Evolutionary conservation across 2,113 vertebrate species (phyloP).

Genomic region (Saguinus midas): DNA sequence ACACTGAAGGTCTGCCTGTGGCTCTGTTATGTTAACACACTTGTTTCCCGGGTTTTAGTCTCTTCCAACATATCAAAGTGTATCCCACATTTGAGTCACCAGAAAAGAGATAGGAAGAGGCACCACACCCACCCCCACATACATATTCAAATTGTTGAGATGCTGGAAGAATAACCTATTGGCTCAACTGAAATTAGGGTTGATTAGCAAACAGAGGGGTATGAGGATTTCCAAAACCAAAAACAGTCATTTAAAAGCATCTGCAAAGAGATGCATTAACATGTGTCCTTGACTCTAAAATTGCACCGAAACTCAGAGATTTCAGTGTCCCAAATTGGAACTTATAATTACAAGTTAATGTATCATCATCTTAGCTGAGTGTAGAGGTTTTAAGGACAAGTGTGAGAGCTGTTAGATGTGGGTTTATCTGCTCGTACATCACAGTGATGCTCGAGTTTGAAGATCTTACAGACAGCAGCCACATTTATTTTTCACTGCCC

Average conservation of each 20-base stretch:
- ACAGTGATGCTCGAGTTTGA: not conserved
- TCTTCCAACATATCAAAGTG: too few relatives aligned
- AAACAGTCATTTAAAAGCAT: not conserved
- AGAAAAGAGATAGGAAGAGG: not conserved
- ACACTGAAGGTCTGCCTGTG: accelerated
- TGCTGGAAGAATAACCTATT: not conserved
- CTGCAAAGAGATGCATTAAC: too few relatives aligned
- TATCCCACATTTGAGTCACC: not conserved
- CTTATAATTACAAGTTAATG: not conserved
- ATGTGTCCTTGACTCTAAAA: not conserved
- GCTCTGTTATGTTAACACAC: not conserved
- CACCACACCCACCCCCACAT: accelerated
- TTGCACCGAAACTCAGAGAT: not conserved
- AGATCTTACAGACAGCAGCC: not conserved
- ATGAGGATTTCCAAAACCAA: too few relatives aligned
- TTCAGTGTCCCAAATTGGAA: not conserved
- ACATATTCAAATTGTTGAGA: not conserved
- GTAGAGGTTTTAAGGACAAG: not conserved
- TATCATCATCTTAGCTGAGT: too few relatives aligned
- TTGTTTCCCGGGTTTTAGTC: not conserved
- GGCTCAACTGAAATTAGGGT: too few relatives aligned
- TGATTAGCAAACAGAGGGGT: too few relatives aligned
- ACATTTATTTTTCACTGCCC: not conserved
- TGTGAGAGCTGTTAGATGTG: not conserved
- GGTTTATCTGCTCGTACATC: not conserved